A percentile compares a stretch with the other conserved stretches of the same genome.
Conservation (phyloP, 2,113 vertebrate species). For the Henicopernis longicauda region DNA sequence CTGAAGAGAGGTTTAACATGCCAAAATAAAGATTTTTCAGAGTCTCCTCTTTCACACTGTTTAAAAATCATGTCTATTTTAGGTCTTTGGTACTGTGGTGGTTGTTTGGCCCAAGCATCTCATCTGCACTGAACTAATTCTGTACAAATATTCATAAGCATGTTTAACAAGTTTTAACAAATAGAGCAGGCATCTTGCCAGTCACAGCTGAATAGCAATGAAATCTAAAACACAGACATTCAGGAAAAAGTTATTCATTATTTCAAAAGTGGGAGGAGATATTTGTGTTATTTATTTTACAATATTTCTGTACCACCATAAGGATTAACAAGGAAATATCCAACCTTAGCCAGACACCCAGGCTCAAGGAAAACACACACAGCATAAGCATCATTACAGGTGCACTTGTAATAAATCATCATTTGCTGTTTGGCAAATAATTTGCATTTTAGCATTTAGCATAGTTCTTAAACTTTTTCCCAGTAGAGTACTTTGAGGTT, state of each 20-base stretch:
- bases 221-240: neutral
- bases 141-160: neutral
- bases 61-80: neutral
- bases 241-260: neutral
- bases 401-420: neutral
- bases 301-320: neutral
- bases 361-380: neutral
- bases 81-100: neutral
- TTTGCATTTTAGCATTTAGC: neutral
- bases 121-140: neutral
- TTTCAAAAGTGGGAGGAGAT: neutral
- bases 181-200: neutral
- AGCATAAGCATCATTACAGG: neutral
- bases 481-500: neutral
- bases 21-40: neutral
- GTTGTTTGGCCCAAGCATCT: neutral
- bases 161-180: conserved; percentile 12
- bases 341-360: neutral
- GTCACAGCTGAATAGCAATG: neutral
- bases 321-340: neutral
- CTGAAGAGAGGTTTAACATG: neutral
- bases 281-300: neutral
- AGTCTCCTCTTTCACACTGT: neutral
- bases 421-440: neutral
- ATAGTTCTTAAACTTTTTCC: neutral